Base-by-base conservation (phyloP, 2,888 invertebrate species). In the Epistrophe eligans region DNA sequence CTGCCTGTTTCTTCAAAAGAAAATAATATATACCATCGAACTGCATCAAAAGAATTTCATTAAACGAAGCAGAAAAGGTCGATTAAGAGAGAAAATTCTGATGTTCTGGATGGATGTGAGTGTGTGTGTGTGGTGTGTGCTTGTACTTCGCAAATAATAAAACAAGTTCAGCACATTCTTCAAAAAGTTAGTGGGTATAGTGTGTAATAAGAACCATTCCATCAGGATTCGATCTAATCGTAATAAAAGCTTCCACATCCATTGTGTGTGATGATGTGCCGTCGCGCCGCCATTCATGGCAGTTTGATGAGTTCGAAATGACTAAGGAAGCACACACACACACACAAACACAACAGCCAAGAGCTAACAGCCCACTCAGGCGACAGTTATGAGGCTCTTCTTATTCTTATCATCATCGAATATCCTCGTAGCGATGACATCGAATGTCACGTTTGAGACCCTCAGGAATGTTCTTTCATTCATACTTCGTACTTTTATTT, bases 1-100 rank as follows among this genome's bases (percentile, higher is more conserved):
- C 24, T 15, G 7, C 50, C 45, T 13, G 43, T 19, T 17, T 70
- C 38, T 32, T 24, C 40, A 38, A 70, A 40, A 40, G 24, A 40
- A 70, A 40, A 70, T 55, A 52, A 38, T 48, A 24, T 24, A 24
- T 24, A 32, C 28, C 55, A 24, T 66, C 50, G 32, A 17, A 48
- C 38, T 48, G 66, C 81, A 77, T 82, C 73, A 77, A 79, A 85
- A 74, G 82, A 85, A 85, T 85, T 85, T 85, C 77, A 85, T 77
- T 85, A 82, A 82, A 64, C 57, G 57, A 70, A 60, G 50, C 45
- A 45, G 67, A 81, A 77, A 45, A 77, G 77, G 76, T 62, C 70
- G 70, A 70, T 70, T 70, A 70, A 70, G 55, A 52, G 40, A 38
- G 70, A 70, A 52, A 19, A 67, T 38, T 70, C 35, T 60, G 24